Evolutionary conservation across 30 jellyfish, hydroid and myxozoan genomes (phyloP).

Genomic region (Mastigias papua): DNA sequence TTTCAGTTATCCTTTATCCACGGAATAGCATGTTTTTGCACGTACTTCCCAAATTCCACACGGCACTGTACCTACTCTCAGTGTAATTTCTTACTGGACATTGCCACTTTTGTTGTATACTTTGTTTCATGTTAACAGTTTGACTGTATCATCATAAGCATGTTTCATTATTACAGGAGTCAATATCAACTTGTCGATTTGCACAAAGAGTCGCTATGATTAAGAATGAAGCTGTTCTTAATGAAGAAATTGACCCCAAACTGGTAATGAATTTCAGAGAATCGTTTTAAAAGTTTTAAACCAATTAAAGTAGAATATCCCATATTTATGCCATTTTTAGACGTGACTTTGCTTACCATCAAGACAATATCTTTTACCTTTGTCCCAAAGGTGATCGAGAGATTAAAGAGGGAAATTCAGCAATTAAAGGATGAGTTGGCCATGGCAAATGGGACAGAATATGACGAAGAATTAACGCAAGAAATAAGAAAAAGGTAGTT

Average conservation of each 20-base stretch:
- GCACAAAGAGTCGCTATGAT: conserved; percentile 99
- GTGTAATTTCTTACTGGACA: too few species aligned
- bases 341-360: too few species aligned
- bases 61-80: too few species aligned
- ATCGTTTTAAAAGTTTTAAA: too few species aligned
- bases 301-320: too few species aligned
- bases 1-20: too few species aligned
- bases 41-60: too few species aligned
- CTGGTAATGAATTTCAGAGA: conserved; percentile 56
- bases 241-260: conserved; percentile 97
- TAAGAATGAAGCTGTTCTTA: conserved; percentile 90
- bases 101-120: not conserved
- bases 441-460: conserved; percentile 86
- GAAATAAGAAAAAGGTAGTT: conserved; percentile 80
- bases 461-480: conserved; percentile 79
- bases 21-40: too few species aligned
- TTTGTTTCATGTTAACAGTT: too few species aligned
- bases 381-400: conserved; percentile 75
- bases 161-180: conserved; percentile 86
- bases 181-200: conserved; percentile 96
- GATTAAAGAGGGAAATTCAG: conserved; percentile 88
- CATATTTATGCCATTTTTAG: too few species aligned
- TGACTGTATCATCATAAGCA: too few species aligned
- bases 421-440: conserved; percentile 88
- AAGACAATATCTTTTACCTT: not conserved